Conservation (phyloP, 2,113 vertebrate species). For the Rallus limicola region DNA sequence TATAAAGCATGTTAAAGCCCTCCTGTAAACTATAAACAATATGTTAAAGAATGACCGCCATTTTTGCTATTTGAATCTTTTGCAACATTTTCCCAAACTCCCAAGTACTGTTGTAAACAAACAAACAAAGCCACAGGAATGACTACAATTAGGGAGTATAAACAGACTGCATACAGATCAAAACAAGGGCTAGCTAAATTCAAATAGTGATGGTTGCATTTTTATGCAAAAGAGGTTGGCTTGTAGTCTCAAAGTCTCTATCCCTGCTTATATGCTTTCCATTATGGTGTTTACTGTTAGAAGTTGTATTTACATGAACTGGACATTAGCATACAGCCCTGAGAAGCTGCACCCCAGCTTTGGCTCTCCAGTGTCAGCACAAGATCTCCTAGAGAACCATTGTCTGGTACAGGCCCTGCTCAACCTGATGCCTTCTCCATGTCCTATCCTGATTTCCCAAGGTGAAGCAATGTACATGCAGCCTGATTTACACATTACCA, state of each 20-base stretch:
- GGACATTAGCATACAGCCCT: neutral
- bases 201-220: neutral
- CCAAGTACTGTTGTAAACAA: slow-evolving; percentile 53
- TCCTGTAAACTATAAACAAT: slow-evolving; percentile 43
- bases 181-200: slow-evolving; percentile 42
- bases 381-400: neutral
- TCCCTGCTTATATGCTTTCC: neutral
- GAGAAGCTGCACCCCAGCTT: neutral
- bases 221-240: neutral
- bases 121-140: slow-evolving; percentile 72
- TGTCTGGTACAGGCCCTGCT: neutral
- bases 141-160: slow-evolving; percentile 27
- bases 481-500: neutral
- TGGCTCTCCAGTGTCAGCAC: neutral
- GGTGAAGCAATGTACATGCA: accelerated
- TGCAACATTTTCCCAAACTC: slow-evolving; percentile 53
- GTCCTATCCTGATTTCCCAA: accelerated
- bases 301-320: neutral
- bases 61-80: slow-evolving; percentile 38
- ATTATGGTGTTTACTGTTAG: neutral
- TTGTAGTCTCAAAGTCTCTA: neutral
- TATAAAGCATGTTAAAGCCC: slow-evolving; percentile 19
- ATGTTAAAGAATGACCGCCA: slow-evolving; percentile 14
- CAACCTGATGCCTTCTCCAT: neutral
- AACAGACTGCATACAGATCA: slow-evolving; percentile 42